Evolutionary conservation across 2,888 invertebrate species (phyloP).

Genomic region (Dyspetes luteomarginatus): DNA sequence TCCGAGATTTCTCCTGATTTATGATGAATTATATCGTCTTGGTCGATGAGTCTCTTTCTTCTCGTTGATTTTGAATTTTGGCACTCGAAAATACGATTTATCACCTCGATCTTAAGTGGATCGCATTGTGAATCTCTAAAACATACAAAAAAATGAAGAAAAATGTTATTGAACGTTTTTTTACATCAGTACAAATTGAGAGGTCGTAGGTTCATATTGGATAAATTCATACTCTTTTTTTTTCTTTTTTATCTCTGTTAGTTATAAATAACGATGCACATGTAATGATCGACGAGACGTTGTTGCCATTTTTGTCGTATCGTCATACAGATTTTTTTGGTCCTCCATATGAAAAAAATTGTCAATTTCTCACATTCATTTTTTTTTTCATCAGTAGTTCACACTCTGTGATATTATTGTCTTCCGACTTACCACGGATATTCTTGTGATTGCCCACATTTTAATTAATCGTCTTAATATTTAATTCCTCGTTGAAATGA

Average conservation of each 20-base stretch:
- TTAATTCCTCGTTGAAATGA: neutral
- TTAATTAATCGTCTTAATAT: neutral
- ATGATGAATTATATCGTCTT: neutral
- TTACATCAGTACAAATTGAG: neutral
- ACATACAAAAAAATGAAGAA: slow-evolving; percentile 66
- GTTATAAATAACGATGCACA: neutral
- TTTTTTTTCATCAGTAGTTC: neutral
- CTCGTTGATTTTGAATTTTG: slow-evolving; percentile 38
- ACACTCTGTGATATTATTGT: slow-evolving; percentile 13
- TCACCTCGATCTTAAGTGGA: slow-evolving; percentile 56
- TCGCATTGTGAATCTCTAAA: slow-evolving; percentile 67
- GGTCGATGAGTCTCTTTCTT: slow-evolving; percentile 6
- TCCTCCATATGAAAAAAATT: neutral
- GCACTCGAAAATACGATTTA: slow-evolving; percentile 27
- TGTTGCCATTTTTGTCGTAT: neutral
- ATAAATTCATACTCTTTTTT: slow-evolving; percentile 16
- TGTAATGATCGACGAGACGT: slow-evolving; percentile 1
- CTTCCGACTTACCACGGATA: slow-evolving; percentile 39
- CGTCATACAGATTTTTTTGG: slow-evolving; percentile 8
- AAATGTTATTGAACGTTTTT: slow-evolving; percentile 31
- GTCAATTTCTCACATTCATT: neutral
- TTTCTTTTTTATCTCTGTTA: neutral
- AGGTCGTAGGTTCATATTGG: neutral
- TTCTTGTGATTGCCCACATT: neutral
- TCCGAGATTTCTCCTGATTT: neutral